Evolutionary conservation across 1,140 invertebrate genomes (phyloP).

Genomic region (Aphis craccivora): DNA sequence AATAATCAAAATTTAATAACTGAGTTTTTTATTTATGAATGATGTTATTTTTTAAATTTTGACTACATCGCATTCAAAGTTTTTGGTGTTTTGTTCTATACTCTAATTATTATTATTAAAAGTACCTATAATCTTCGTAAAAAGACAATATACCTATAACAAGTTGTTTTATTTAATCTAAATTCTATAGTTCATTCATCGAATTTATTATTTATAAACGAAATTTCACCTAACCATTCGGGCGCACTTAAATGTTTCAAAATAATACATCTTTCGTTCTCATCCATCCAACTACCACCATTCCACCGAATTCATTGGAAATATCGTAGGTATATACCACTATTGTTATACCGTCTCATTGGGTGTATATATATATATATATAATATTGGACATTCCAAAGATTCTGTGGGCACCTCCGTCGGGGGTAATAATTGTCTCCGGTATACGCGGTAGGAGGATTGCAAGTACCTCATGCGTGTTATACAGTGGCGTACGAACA

Average conservation of each 20-base stretch:
- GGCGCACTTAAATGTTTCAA: not conserved
- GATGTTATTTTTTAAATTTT: not conserved
- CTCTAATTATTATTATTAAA: not conserved
- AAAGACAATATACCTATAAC: not conserved
- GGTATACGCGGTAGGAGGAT: not conserved
- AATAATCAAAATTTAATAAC: too few relatives aligned
- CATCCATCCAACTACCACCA: not conserved
- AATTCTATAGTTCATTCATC: not conserved
- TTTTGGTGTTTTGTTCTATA: not conserved
- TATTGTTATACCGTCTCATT: not conserved
- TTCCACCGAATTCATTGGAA: not conserved
- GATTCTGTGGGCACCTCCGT: not conserved
- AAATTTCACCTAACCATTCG: not conserved
- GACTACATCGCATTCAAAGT: not conserved
- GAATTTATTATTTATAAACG: not conserved
- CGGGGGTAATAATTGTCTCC: not conserved
- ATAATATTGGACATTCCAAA: slow-evolving; percentile 8
- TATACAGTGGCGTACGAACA: not conserved
- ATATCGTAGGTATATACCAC: not conserved
- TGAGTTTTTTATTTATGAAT: not conserved
- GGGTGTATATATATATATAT: not conserved
- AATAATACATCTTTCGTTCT: not conserved
- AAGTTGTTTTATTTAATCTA: not conserved
- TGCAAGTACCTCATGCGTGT: not conserved
- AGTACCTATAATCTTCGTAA: not conserved